Evolutionary conservation across 2,888 invertebrate genomes (phyloP).

Genomic region (Netelia inedita): DNA sequence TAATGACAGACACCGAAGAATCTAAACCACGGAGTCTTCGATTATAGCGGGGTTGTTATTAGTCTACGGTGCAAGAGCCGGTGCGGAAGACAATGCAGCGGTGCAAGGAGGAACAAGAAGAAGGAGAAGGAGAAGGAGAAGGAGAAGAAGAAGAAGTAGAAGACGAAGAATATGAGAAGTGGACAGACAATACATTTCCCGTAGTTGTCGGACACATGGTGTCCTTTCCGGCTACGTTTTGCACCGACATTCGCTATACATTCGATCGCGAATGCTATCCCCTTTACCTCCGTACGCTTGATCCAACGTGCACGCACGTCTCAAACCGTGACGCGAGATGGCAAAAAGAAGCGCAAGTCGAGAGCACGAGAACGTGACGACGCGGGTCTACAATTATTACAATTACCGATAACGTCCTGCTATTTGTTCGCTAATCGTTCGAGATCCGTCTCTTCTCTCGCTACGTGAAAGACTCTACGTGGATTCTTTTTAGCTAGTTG

Average conservation of each 20-base stretch:
- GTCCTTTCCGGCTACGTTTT: conserved; percentile 64
- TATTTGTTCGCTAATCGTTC: conserved; percentile 83
- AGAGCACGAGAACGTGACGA: conserved; percentile 52
- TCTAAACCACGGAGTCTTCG: conserved; percentile 78
- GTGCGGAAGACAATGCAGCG: conserved; percentile 62
- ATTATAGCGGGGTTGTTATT: conserved; percentile 30
- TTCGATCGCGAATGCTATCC: conserved; percentile 48
- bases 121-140: conserved; percentile 54
- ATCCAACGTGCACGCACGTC: conserved; percentile 48
- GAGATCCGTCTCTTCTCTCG: conserved; percentile 66
- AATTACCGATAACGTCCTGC: conserved; percentile 83
- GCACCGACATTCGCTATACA: background rate
- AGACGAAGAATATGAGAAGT: conserved; percentile 31
- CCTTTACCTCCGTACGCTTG: background rate
- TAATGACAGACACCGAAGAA: conserved; percentile 80
- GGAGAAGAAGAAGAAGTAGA: conserved; percentile 50
- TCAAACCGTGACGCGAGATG: conserved; percentile 32
- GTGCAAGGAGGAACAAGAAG: conserved; percentile 37
- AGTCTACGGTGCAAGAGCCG: conserved; percentile 25
- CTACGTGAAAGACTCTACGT: conserved; percentile 22
- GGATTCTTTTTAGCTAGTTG: background rate
- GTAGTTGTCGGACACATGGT: conserved; percentile 78
- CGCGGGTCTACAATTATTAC: conserved; percentile 82
- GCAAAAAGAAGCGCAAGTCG: conserved; percentile 42
- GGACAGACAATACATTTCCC: conserved; percentile 67